Base-by-base conservation (phyloP, 2,797 vertebrate genomes). In the Cryptoprocta ferox region DNA sequence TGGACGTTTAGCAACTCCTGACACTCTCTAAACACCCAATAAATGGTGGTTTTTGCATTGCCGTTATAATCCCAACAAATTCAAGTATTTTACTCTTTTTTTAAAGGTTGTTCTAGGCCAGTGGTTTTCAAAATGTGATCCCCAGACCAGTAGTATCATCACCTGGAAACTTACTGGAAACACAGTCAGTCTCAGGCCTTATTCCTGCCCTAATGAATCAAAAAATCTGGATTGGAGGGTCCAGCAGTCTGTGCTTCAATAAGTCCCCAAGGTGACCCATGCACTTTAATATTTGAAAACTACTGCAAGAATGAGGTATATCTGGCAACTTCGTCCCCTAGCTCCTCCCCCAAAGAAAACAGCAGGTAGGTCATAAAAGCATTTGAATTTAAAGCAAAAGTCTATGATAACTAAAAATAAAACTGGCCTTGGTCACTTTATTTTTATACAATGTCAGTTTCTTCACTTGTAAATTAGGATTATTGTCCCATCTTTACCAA, bases 331-430 rank as follows among this genome's bases (percentile, higher is more conserved):
- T 13, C 15, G 1, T n/a, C 15, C 35, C 24, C 12, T 3, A 3
- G 12, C 28, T 8, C 10, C 16, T 14, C 5, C 28, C 28, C 73
- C 26, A 8, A 95, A 39, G 39, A 89, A 93, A 70, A 53, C 28
- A 79, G n/a, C 6, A 56, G 7, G 8, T 35, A 56, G 80, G 53
- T n/a, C n/a, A 89, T 50, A 95, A 88, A 90, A 39, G 68, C 24
- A 71, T 84, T 91, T 82, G 35, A 6, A n/a, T 42, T 91, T 95
- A 95, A 96, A 92, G 45, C 39, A 92, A 89, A 92, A 88, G 42
- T 56, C 63, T 87, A 45, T 56, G 45, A 61, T 84, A 84, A 73
- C 19, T 68, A 90, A 68, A 66, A 65, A 63, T 89, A 84, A 82
- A 93, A 68, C 26, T 15, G 39, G 50, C 53, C 35, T 42, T 87